These are phyloP conservation scores for Kryptolebias marmoratus DNA, from an alignment of 2,113 vertebrate genomes.

Conservation along the genomic window DNA sequence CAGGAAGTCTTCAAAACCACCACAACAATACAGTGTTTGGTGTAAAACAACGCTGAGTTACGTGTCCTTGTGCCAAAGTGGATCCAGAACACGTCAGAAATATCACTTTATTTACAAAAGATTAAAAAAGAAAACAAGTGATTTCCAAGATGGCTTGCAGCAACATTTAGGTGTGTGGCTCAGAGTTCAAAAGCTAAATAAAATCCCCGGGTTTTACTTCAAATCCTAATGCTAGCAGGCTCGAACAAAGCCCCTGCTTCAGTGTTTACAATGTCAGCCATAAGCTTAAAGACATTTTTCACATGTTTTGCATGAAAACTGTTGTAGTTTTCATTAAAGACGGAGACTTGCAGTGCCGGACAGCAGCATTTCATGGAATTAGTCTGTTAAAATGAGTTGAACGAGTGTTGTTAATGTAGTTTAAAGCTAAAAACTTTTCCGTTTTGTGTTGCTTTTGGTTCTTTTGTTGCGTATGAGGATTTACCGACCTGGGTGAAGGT, in stretches of 20 bases:
- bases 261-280: conserved; percentile 5
- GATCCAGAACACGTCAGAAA: conserved; percentile 1
- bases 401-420: too few species aligned
- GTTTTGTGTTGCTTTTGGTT: conserved; percentile 23
- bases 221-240: conserved; percentile 1
- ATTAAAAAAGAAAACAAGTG: background rate
- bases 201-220: background rate
- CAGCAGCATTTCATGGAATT: conserved; percentile 16
- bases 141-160: background rate
- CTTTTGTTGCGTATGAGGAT: background rate
- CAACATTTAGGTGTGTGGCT: background rate
- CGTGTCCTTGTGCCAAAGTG: background rate
- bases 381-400: background rate
- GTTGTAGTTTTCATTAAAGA: conserved; percentile 22
- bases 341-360: conserved; percentile 13
- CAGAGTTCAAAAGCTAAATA: conserved; percentile 23
- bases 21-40: background rate
- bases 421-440: too few species aligned
- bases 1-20: background rate
- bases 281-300: conserved; percentile 10
- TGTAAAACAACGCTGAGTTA: conserved; percentile 8
- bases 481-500: background rate
- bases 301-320: conserved; percentile 23
- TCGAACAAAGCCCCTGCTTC: conserved; percentile 19
- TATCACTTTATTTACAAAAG: background rate